Base-by-base conservation (phyloP, 2,888 invertebrate species). In the Ariolimax columbianus region DNA sequence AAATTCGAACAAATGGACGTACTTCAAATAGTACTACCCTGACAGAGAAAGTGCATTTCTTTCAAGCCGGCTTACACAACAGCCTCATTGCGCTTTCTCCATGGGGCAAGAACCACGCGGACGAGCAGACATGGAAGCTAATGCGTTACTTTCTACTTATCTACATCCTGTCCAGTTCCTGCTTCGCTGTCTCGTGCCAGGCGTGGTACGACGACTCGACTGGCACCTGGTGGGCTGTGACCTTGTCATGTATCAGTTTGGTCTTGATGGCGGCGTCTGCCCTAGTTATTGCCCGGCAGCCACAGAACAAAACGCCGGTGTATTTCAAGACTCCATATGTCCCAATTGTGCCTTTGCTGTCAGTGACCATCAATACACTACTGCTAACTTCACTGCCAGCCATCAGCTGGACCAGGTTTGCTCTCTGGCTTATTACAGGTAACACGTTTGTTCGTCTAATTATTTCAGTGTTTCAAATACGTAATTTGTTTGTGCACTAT, bases 281-380 rank as follows among this genome's bases (percentile, higher is more conserved):
- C 19, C 87, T 90, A 73, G 87, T 91, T 63, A 89, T 93, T 19
- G 89, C 89, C 9, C 90, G 90, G 40, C 93, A 93, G 86, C 93
- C 93, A 1, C 89, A 91, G 84, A 92, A 92, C 85, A 83, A 87
- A 59, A 89, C 91, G 7, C 87, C 88, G 33, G 86, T 93, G 33
- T 88, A 91, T 78, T 93, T 92, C 88, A 88, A 88, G 79, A 89
- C 92, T 19, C 93, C 93, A 0, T 92, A 92, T 78, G 91, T 93
- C 38, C 93, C 93, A 4, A 87, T 92, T 47, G 89, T 92, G 63
- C 93, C 93, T 6, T 83, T 93, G 36, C 77, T 90, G 33, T 90
- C 90, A 14, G 86, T 92, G n/a, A 82, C 91, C 59, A 82, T 92
- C 47, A 91, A 91, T 82, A 89, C 91, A 43, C 89, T 91, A 68